phyloP scores from a whole-genome alignment of 2,797 vertebrate genomes.

The Eulemur mongoz region DNA sequence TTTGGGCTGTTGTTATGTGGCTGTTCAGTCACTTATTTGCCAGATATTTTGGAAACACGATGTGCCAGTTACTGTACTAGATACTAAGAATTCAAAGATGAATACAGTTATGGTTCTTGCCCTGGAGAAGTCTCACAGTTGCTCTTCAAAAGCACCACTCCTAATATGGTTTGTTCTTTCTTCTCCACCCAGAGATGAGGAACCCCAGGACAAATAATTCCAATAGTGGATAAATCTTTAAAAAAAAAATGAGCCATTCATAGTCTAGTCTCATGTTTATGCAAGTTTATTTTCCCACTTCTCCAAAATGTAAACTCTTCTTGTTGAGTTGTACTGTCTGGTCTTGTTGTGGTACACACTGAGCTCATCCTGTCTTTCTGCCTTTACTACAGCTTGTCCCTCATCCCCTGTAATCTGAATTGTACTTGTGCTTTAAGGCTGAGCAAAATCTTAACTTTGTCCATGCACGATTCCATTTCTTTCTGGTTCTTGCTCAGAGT shows the following conservation, averaged over 20 bases:
- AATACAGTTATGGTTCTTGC: neutral
- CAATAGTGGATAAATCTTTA: neutral
- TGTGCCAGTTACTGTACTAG: neutral
- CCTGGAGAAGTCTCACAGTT: neutral
- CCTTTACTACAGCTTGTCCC: neutral
- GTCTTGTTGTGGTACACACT: neutral
- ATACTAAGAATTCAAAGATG: neutral
- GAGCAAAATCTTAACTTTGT: neutral
- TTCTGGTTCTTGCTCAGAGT: neutral
- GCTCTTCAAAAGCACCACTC: neutral
- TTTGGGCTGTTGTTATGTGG: neutral
- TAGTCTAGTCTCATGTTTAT: neutral
- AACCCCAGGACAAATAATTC: neutral
- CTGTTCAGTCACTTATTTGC: neutral
- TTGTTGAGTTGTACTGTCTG: neutral
- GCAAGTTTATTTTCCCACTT: neutral
- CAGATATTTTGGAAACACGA: neutral
- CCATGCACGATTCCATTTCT: accelerated
- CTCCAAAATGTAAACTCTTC: neutral
- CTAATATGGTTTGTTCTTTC: neutral
- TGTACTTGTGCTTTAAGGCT: neutral
- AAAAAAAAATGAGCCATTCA: neutral
- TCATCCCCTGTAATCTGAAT: neutral
- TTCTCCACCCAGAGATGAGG: neutral
- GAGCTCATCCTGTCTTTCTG: neutral